Base-by-base conservation (phyloP, 2,888 invertebrate genomes). In the Resseliella maxima region DNA sequence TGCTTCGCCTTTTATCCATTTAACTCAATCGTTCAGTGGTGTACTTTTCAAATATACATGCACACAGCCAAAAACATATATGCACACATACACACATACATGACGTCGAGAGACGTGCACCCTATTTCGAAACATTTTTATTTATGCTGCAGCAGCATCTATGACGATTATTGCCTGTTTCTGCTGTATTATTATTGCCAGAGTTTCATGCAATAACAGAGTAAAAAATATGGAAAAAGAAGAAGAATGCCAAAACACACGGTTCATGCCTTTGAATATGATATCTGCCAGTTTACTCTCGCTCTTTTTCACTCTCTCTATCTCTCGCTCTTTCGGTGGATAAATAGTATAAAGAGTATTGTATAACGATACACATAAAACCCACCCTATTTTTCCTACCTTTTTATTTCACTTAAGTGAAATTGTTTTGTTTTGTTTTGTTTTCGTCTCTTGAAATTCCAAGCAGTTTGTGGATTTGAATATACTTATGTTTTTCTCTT, bases 121-220 rank as follows among this genome's bases (percentile, higher is more conserved):
- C 72, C 72, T 31, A 72, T 72, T n/a, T 72, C 72, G 72, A 72
- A 72, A 31, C 72, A 72, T 31, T 72, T 72, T 72, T 83, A 83
- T 83, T 83, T 38, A 36, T 83, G 38, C 38, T 83, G 83, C 83
- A 83, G 38, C 38, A 83, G 83, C 36, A 38, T 83, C 38, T 83
- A 83, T 83, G 83, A 83, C 83, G 83, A 83, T 83, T 83, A 83
- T 83, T 38, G 83, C 83, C 83, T n/a, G 81, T 81, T 81, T 36
- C 36, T 81, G 83, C 38, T 38, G 36, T 83, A 83, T 38, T 83
- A 83, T 83, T 38, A 83, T 83, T 38, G 15, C 38, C 38, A 38
- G 83, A 83, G 83, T 83, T 83, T 83, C 21, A 38, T 83, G 38
- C 21, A 83, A 83, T 36, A 81, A 35, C 27, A 64, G 18, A 5